Base-by-base conservation (phyloP, 2,888 invertebrate genomes). In the Drosophila ezoana region DNA sequence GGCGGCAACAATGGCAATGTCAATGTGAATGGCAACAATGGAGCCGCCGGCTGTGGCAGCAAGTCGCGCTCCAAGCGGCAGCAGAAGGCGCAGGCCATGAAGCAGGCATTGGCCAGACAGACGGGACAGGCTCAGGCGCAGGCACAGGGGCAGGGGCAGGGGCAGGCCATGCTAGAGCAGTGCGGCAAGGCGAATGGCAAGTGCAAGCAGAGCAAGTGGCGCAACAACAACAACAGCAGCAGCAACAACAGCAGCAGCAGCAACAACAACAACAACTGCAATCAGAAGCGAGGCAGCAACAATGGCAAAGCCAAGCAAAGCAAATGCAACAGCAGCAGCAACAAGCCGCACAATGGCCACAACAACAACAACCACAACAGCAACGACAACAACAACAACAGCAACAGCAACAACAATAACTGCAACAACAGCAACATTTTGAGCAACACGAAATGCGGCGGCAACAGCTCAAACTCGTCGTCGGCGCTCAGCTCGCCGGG, bases 401-500 rank as follows among this genome's bases (percentile, higher is more conserved):
- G 13, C 37, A 56, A 38, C 43, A 59, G 53, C 65, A 69, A 53
- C 57, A 65, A 18, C 47, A 72, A 35, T 58, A 54, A 40, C 62
- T 56, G 51, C 38, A 49, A 40, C 43, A 66, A 16, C 9, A 48
- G 9, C 47, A 40, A n/a, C 49, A 23, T 28, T 28, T 28, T 8
- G 8, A 28, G 28, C 28, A 28, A 8, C 8, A 28, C 28, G 8
- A 28, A 28, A 8, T 28, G 28, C 28, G 28, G 28, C 28, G 28
- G 20, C 51, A 57, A 61, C 61, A 58, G 43, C 54, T 47, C 63
- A 1, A 63, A 43, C 38, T 53, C 60, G 3, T 89, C 89, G 3
- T 91, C 90, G 2, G 80, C 87, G 0, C 56, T 83, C 0, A 90
- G 83, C 58, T 90, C 91, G 5, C 87, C 90, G 3, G 58, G 75